Evolutionary conservation across 2,113 vertebrate genomes (phyloP).

Genomic region (Hylia prasina): DNA sequence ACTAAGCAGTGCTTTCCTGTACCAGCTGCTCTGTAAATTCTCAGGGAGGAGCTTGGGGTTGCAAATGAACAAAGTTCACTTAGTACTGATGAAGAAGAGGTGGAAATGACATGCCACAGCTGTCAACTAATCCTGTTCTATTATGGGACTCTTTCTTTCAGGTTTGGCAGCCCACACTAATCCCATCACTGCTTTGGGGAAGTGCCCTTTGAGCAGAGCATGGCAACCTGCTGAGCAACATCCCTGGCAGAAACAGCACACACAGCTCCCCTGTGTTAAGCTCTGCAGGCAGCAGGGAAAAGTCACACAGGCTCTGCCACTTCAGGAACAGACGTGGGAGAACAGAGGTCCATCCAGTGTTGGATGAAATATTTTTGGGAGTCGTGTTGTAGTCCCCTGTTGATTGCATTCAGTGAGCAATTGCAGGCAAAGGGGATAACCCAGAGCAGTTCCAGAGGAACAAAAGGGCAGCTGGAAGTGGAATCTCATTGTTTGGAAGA

Average conservation of each 20-base stretch:
- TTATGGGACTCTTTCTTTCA: neutral
- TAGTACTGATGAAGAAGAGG: neutral
- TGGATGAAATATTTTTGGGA: neutral
- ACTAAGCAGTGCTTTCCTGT: neutral
- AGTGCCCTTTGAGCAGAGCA: neutral
- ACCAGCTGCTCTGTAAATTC: neutral
- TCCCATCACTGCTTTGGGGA: neutral
- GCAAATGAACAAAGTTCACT: neutral
- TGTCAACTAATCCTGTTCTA: neutral
- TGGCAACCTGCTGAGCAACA: neutral
- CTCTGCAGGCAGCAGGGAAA: neutral
- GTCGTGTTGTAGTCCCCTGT: rapidly evolving
- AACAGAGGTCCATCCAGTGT: neutral
- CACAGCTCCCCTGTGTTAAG: neutral
- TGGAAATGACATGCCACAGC: neutral
- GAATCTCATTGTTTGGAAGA: neutral
- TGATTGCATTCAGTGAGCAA: neutral
- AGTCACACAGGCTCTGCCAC: neutral
- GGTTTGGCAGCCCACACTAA: neutral
- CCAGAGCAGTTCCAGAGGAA: neutral
- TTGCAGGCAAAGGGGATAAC: neutral
- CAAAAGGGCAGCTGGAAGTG: neutral
- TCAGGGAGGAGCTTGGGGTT: neutral
- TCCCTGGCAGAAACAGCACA: rapidly evolving
- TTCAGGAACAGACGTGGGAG: neutral